A percentile compares a stretch with the other conserved stretches of the same genome.
Conservation (phyloP, 2,797 vertebrate genomes). For the Babyrousa celebensis region DNA sequence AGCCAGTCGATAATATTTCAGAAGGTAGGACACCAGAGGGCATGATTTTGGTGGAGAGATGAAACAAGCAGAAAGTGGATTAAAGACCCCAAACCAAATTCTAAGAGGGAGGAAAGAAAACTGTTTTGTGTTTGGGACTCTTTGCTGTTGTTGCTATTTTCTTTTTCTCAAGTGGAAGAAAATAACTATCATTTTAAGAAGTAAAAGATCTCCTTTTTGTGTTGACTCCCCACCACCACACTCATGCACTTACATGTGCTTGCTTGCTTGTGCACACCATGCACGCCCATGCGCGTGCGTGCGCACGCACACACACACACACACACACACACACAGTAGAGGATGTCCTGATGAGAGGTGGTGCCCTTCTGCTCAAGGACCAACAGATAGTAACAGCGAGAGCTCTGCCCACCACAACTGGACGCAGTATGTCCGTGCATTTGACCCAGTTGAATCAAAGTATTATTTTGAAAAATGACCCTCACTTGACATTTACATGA, state of each 20-base stretch:
- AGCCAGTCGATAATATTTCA: slow-evolving; percentile 85
- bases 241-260: too few species aligned
- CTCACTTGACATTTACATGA: slow-evolving; percentile 37
- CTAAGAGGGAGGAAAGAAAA: slow-evolving; percentile 34
- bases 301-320: not conserved
- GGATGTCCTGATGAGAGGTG: not conserved
- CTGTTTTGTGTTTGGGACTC: not conserved
- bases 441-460: slow-evolving; percentile 39
- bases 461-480: slow-evolving; percentile 70
- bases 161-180: slow-evolving; percentile 35
- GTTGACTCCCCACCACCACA: not conserved
- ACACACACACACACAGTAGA: not conserved
- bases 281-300: too few species aligned
- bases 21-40: slow-evolving; percentile 81
- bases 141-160: slow-evolving; percentile 9
- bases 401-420: not conserved
- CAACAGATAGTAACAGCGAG: not conserved
- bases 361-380: not conserved
- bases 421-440: not conserved
- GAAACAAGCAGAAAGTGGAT: not conserved
- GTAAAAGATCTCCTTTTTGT: not conserved
- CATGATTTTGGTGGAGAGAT: slow-evolving; percentile 73
- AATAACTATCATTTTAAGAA: slow-evolving; percentile 59
- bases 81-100: slow-evolving; percentile 36
- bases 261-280: too few species aligned